Percentiles rank a stretch among this genome's conserved stretches.
phyloP scores from a whole-genome alignment of 1,140 invertebrate species.

The Conopomorpha cramerella region DNA sequence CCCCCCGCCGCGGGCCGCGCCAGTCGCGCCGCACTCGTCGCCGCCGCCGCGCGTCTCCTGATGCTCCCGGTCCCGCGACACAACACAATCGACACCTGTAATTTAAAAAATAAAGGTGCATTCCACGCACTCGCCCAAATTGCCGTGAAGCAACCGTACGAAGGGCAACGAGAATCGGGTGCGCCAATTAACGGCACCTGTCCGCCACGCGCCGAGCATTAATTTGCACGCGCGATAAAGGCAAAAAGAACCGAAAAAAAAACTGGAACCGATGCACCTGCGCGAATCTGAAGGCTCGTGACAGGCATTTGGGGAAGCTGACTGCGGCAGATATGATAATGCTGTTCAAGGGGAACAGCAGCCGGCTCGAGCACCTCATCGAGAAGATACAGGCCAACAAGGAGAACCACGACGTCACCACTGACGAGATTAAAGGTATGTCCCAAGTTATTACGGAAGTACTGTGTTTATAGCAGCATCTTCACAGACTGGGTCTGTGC shows the following conservation, averaged over 20 bases:
- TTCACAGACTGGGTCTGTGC: no score
- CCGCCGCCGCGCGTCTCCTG: slow-evolving; percentile 33
- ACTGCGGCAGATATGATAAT: slow-evolving; percentile 58
- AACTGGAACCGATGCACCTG: slow-evolving; percentile 46
- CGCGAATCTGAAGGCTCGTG: no score
- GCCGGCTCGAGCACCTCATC: slow-evolving; percentile 76
- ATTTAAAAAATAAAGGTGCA: slow-evolving; percentile 29
- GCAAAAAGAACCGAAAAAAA: slow-evolving; percentile 48
- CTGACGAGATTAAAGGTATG: slow-evolving; percentile 62
- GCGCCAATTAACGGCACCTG: slow-evolving; percentile 48
- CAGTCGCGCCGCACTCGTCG: slow-evolving; percentile 16
- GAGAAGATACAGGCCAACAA: slow-evolving; percentile 84
- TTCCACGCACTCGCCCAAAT: slow-evolving; percentile 36
- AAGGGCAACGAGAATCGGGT: slow-evolving; percentile 24
- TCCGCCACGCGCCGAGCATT: slow-evolving; percentile 43
- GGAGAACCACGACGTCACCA: slow-evolving; percentile 60
- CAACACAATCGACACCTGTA: no score
- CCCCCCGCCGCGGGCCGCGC: no score
- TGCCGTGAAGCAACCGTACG: slow-evolving; percentile 45
- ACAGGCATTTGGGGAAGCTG: no score
- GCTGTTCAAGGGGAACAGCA: slow-evolving; percentile 82
- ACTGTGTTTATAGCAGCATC: no score
- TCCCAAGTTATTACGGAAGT: no score
- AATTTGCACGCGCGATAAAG: slow-evolving; percentile 45
- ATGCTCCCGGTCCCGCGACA: no score